phyloP scores from a whole-genome alignment of 1,140 invertebrate species.

The Drosophila kikkawai region DNA sequence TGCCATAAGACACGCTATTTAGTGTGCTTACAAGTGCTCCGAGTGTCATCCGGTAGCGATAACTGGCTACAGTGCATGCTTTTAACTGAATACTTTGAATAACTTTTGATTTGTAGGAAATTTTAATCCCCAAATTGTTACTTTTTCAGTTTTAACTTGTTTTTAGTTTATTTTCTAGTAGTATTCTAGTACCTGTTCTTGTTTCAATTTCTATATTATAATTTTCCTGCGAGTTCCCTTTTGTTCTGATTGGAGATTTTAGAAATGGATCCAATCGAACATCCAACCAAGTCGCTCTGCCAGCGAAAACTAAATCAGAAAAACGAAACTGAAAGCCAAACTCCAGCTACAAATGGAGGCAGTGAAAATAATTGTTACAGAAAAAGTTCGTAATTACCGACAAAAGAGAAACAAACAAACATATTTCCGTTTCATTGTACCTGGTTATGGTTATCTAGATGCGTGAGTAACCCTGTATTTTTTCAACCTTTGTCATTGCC shows the following conservation, averaged over 20 bases:
- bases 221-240: no score
- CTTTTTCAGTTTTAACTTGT: background rate
- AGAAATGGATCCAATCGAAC: background rate
- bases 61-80: background rate
- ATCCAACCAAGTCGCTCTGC: background rate
- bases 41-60: background rate
- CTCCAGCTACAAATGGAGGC: constrained; percentile 2
- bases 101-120: background rate
- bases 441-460: constrained; percentile 19
- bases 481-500: constrained; percentile 22
- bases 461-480: constrained; percentile 21
- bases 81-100: background rate
- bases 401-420: background rate
- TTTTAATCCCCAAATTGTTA: background rate
- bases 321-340: constrained; percentile 5
- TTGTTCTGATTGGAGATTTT: background rate
- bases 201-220: background rate
- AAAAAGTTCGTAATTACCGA: constrained; percentile 33
- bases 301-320: background rate
- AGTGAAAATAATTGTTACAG: constrained; percentile 36
- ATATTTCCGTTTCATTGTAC: constrained; percentile 43
- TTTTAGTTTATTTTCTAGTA: background rate
- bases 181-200: background rate
- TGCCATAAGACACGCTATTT: constrained; percentile 14
- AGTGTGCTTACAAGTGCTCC: background rate